Evolutionary conservation across 2,797 vertebrate genomes (phyloP), one percentile per base, ranked within the genome.

Genomic region (Remorina albescens): DNA sequence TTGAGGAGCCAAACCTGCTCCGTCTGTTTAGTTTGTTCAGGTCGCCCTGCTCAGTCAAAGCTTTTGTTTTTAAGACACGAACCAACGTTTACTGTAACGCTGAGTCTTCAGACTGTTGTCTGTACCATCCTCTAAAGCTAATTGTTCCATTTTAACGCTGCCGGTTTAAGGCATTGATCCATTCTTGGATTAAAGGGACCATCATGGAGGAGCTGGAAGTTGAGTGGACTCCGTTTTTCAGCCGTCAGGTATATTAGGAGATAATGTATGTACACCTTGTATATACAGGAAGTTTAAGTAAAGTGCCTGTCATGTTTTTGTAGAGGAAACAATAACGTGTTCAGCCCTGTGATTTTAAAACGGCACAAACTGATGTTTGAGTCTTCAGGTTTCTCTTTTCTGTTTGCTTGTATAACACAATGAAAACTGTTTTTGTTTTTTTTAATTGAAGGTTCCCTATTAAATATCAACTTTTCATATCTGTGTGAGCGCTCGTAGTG

Each of bases 291-390:
- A 53, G 21, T 58, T 82, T 54, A 62, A 83, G 67, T 51, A 0
- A 88, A 89, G 89, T 91, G 88, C 89, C 89, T 91, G 70, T 46
- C 26, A 53, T 83, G 56, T 78, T 72, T 78, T 73, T 84, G 44
- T 83, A 76, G 59, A 2, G 9, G 67, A 62, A 57, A 58, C 63
- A 67, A 53, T 30, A 26, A 21, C 25, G 36, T 83, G 58, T 57
- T 60, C 11, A 60, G 54, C 16, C 15, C 19, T 60, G 51, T 39
- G 26, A 54, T 75, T 30, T 67, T 70, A 30, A 63, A 67, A 46
- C 34, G 8, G 65, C 41, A 69, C 13, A 32, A 42, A 55, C 21
- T 59, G 25, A 23, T 61, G 5, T 77, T 11, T 75, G 7, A 21
- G 54, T 80, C 30, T 67, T 4, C 15, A 58, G 4, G n/a, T 64